These are phyloP conservation scores for Artibeus lituratus DNA, from an alignment of 2,797 vertebrate species.

Conservation along the genomic window DNA sequence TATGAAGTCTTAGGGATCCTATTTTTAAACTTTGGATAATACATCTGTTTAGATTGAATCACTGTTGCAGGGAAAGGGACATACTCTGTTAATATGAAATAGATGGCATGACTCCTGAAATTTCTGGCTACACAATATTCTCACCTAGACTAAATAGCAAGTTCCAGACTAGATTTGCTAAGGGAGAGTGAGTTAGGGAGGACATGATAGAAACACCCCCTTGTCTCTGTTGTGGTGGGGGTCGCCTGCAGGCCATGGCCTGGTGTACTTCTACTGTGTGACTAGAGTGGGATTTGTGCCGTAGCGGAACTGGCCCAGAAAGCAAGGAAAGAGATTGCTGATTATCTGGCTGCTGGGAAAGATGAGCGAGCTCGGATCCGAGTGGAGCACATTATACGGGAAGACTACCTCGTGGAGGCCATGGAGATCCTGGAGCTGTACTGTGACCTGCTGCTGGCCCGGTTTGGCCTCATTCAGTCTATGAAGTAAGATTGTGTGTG, in stretches of 20 bases:
- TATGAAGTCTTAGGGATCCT: not conserved
- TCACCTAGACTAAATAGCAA: not conserved
- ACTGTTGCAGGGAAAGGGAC: not conserved
- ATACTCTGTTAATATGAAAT: not conserved
- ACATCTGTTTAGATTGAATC: not conserved
- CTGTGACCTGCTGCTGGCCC: conserved; percentile 94
- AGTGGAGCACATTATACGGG: conserved; percentile 98
- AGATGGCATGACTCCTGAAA: not conserved
- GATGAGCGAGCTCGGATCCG: conserved; percentile 97
- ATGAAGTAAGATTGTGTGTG: conserved; percentile 92
- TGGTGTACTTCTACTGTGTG: not conserved
- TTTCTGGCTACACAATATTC: not conserved
- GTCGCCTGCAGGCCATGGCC: not conserved
- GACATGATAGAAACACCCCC: not conserved
- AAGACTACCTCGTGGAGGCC: conserved; percentile 99
- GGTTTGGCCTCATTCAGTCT: conserved; percentile 96
- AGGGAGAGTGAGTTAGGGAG: not conserved
- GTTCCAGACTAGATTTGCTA: conserved; percentile 20
- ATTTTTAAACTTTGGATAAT: not conserved
- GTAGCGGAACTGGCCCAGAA: conserved; percentile 97
- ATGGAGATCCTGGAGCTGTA: conserved; percentile 99
- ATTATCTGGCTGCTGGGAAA: conserved; percentile 94
- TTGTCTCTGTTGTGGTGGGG: conserved; percentile 11
- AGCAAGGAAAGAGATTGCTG: conserved; percentile 97
- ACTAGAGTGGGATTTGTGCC: conserved; percentile 56